A percentile compares a stretch with the other conserved stretches of the same genome.
Evolutionary conservation across 2,888 invertebrate genomes (phyloP).

Genomic region (Pammene aurita): DNA sequence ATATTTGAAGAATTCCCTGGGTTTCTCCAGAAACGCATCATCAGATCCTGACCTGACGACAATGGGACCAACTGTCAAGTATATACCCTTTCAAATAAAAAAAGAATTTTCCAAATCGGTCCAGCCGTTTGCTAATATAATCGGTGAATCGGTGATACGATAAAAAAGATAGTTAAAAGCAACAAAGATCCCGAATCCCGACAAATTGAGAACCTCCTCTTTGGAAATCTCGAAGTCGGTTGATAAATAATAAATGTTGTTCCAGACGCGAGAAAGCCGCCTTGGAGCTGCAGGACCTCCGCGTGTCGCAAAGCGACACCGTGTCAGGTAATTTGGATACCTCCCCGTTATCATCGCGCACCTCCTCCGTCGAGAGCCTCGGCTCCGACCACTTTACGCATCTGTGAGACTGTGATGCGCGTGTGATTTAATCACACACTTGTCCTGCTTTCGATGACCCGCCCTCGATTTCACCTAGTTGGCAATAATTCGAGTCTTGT

Average conservation of each 20-base stretch:
- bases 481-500: neutral
- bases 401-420: conserved; percentile 54
- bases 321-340: conserved; percentile 84
- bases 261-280: conserved; percentile 83
- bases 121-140: no score
- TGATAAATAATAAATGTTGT: conserved; percentile 43
- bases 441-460: conserved; percentile 22
- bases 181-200: no score
- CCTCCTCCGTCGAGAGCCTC: conserved; percentile 73
- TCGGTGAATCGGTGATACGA: no score
- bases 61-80: no score
- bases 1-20: no score
- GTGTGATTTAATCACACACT: conserved; percentile 22
- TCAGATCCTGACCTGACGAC: no score
- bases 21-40: no score
- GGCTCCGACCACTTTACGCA: conserved; percentile 74
- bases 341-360: conserved; percentile 77
- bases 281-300: conserved; percentile 78
- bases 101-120: no score
- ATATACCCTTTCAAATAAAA: no score
- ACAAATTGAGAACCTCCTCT: no score
- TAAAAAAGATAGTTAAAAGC: no score
- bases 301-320: conserved; percentile 82
- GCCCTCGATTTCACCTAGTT: neutral
- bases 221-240: no score